These are phyloP conservation scores for Drosophila suzukii DNA, from an alignment of 1,140 invertebrate species.

Conservation along the genomic window DNA sequence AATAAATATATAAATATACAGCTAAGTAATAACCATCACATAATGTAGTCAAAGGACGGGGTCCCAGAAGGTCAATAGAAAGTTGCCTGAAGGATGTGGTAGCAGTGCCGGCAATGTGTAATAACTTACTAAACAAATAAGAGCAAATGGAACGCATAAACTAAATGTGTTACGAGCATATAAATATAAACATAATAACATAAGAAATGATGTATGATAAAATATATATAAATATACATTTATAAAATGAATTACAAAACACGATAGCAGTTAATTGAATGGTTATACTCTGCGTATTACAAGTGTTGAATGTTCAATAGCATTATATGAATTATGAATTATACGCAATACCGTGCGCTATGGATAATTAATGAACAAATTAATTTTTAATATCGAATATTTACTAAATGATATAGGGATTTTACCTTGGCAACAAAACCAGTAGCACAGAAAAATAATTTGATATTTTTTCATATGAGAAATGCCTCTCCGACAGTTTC, in stretches of 20 bases:
- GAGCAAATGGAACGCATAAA: constrained; percentile 52
- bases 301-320: constrained; percentile 81
- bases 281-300: constrained; percentile 68
- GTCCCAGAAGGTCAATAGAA: background rate
- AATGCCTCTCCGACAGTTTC: constrained; percentile 37
- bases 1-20: constrained; percentile 10
- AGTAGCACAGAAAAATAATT: constrained; percentile 40
- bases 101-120: constrained; percentile 79
- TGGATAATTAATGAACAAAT: constrained; percentile 37
- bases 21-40: constrained; percentile 42
- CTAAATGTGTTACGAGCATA: constrained; percentile 53
- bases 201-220: constrained; percentile 49
- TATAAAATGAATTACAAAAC: constrained; percentile 44
- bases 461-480: constrained; percentile 42
- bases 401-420: constrained; percentile 35
- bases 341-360: constrained; percentile 54
- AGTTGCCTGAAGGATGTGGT: constrained; percentile 23
- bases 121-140: constrained; percentile 66
- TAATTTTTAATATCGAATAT: constrained; percentile 44
- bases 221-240: constrained; percentile 38
- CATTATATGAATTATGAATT: constrained; percentile 69
- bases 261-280: constrained; percentile 46
- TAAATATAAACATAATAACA: constrained; percentile 25
- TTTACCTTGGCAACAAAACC: constrained; percentile 31
- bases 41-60: constrained; percentile 34